Conservation (phyloP, 2,797 vertebrate species). For the Poliocrania exsul region DNA sequence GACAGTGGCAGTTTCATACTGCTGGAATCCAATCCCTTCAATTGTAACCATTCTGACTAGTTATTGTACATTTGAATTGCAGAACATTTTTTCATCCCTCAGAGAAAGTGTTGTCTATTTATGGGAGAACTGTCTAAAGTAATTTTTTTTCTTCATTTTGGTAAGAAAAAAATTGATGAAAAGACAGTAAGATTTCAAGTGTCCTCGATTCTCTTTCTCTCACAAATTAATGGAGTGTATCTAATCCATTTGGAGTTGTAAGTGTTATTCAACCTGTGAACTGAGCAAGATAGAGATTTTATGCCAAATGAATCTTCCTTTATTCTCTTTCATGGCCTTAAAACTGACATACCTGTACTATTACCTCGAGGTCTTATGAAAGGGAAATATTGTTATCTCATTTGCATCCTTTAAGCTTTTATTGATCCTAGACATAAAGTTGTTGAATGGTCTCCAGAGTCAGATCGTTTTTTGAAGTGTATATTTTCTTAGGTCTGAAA, state of each 20-base stretch:
- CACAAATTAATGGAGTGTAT: not conserved
- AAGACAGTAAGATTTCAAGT: not conserved
- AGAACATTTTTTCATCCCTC: not conserved
- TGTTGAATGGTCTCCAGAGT: not conserved
- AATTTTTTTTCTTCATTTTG: not conserved
- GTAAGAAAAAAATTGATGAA: not conserved
- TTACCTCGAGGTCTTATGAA: conserved; percentile 2
- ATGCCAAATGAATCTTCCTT: conserved; percentile 36
- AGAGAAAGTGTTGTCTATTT: not conserved
- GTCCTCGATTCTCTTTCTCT: not conserved
- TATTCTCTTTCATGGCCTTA: conserved; percentile 1
- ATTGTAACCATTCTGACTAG: not conserved
- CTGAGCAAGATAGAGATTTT: conserved; percentile 11
- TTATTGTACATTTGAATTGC: not conserved
- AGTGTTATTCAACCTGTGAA: conserved; percentile 13
- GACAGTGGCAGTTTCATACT: not conserved
- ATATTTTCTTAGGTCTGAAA: not conserved
- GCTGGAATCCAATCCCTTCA: not conserved
- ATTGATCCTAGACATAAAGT: not conserved
- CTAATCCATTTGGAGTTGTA: not conserved
- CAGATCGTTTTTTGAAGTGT: not conserved
- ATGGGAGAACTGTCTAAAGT: not conserved
- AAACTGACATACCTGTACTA: not conserved
- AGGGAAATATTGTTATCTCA: not conserved
- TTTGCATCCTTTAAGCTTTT: conserved; percentile 8